phyloP scores from a whole-genome alignment of 2,888 invertebrate species.

The Congeria kusceri region DNA sequence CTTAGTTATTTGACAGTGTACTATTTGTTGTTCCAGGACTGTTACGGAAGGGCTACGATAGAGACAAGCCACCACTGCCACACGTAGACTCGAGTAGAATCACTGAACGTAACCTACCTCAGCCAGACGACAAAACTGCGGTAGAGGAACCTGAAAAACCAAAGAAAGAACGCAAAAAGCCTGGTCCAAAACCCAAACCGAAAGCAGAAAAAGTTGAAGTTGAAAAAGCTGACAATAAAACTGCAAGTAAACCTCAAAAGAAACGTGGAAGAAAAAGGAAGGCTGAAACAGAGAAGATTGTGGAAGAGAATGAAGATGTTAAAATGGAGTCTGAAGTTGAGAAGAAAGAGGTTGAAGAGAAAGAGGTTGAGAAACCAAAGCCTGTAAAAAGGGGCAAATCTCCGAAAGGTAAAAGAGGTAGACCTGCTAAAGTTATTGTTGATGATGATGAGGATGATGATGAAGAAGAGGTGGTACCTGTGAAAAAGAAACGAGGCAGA shows the following conservation, averaged over 20 bases:
- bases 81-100: constrained; percentile 45
- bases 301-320: constrained; percentile 32
- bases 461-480: constrained; percentile 26
- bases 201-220: constrained; percentile 30
- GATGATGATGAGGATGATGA: constrained; percentile 60
- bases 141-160: constrained; percentile 34
- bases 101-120: constrained; percentile 26
- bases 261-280: constrained; percentile 47
- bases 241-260: constrained; percentile 12
- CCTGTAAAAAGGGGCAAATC: constrained; percentile 18
- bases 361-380: constrained; percentile 21
- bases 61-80: constrained; percentile 61
- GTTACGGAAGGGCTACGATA: constrained; percentile 55
- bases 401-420: constrained; percentile 55
- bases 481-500: constrained; percentile 43
- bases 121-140: constrained; percentile 31
- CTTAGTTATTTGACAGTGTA: too few species aligned
- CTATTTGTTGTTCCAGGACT: constrained; percentile 53
- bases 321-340: constrained; percentile 48
- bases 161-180: constrained; percentile 55
- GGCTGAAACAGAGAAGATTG: constrained; percentile 30
- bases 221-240: background rate
- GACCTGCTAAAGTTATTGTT: constrained; percentile 57
- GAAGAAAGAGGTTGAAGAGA: constrained; percentile 10
- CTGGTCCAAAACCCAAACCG: constrained; percentile 59